Conservation (phyloP, 2,888 invertebrate species). For the Dryadula phaetusa region DNA sequence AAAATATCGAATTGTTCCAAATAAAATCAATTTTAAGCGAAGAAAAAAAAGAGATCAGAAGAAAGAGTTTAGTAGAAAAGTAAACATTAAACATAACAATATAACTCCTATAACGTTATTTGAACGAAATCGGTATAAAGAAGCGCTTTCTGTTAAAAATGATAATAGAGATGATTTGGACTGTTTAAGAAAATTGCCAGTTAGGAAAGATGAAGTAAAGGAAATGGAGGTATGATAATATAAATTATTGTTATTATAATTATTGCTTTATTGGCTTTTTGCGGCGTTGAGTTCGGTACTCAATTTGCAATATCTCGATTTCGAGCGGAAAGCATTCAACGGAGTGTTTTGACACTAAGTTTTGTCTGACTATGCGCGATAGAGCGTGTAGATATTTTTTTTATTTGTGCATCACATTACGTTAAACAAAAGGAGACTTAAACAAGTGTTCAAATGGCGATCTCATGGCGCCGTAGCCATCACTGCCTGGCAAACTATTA, state of each 20-base stretch:
- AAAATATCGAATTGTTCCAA: background rate
- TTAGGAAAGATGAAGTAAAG: constrained; percentile 7
- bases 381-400: too few relatives aligned
- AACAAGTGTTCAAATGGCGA: too few relatives aligned
- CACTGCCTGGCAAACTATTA: too few relatives aligned
- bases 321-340: too few relatives aligned
- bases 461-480: too few relatives aligned
- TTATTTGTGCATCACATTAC: too few relatives aligned
- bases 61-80: constrained; percentile 35
- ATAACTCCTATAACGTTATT: constrained; percentile 57
- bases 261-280: background rate
- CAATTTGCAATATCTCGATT: too few relatives aligned
- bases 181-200: constrained; percentile 26
- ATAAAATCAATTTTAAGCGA: constrained; percentile 57
- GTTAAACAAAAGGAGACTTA: too few relatives aligned
- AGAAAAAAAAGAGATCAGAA: constrained; percentile 54
- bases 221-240: constrained; percentile 13
- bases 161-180: constrained; percentile 9
- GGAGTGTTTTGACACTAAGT: too few relatives aligned
- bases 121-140: constrained; percentile 54
- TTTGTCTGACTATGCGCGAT: too few relatives aligned
- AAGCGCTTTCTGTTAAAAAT: constrained; percentile 26
- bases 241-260: background rate
- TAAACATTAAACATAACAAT: constrained; percentile 52
- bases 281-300: too few relatives aligned